Evolutionary conservation across 2,113 vertebrate genomes (phyloP).

Genomic region (Ictidomys tridecemlineatus): DNA sequence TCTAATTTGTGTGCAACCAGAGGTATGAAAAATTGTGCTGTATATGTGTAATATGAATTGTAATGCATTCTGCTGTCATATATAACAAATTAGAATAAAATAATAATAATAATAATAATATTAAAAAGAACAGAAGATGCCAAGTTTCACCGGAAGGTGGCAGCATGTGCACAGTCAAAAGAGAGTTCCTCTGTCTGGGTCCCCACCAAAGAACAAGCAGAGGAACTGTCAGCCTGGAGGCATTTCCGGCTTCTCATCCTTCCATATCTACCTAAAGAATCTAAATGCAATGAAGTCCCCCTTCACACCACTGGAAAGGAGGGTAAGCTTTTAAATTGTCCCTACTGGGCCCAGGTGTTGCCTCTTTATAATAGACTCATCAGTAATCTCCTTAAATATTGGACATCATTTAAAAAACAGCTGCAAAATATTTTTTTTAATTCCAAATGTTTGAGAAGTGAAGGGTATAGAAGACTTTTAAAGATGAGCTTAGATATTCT

Average conservation of each 20-base stretch:
- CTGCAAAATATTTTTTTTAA: conserved; percentile 33
- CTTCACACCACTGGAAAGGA: background rate
- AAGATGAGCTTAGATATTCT: background rate
- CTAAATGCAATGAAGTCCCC: background rate
- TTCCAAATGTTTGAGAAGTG: background rate
- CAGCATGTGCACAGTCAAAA: background rate
- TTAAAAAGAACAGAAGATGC: background rate
- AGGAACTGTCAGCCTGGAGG: background rate
- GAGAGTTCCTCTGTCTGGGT: background rate
- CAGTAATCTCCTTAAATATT: background rate
- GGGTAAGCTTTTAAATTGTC: background rate
- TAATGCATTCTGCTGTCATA: too few relatives aligned
- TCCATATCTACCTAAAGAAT: background rate
- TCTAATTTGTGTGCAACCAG: too few relatives aligned
- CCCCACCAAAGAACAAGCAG: fast-evolving
- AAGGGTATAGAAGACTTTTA: background rate
- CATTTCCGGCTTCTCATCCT: background rate
- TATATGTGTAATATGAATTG: too few relatives aligned
- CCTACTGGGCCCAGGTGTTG: background rate
- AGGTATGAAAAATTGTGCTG: too few relatives aligned
- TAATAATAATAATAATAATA: too few relatives aligned
- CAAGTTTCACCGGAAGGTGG: background rate
- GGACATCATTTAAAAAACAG: background rate
- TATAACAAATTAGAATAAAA: too few relatives aligned
- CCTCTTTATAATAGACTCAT: background rate